A percentile compares a stretch with the other conserved stretches of the same genome.
Conservation (phyloP, 64 coral and sea anemone genomes). For the Dendronephthya gigantea region DNA sequence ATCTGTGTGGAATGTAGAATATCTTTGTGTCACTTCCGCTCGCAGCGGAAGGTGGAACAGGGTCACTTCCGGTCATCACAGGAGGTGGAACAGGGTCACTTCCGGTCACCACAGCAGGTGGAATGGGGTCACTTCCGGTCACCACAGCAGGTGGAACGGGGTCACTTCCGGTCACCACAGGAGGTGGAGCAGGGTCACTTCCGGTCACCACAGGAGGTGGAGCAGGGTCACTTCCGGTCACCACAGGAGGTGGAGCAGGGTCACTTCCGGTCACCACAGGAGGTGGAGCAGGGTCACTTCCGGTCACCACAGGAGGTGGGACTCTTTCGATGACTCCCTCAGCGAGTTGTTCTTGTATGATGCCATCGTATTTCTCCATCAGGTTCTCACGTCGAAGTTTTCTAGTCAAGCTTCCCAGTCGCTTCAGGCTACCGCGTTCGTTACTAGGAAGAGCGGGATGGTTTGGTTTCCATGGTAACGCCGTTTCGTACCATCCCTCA, state of each 20-base stretch:
- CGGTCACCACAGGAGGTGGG: not conserved
- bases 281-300: not conserved
- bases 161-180: too few relatives aligned
- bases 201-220: not conserved
- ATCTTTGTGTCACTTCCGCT: not conserved
- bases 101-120: not conserved
- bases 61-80: not conserved
- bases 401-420: not conserved
- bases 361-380: not conserved
- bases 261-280: not conserved
- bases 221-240: not conserved
- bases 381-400: not conserved
- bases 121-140: not conserved
- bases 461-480: not conserved
- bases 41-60: not conserved
- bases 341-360: not conserved
- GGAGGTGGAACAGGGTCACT: not conserved
- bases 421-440: not conserved
- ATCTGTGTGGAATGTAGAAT: not conserved
- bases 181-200: not conserved
- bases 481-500: not conserved
- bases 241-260: not conserved
- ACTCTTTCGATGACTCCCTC: not conserved
- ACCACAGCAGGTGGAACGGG: not conserved
- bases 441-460: not conserved